Evolutionary conservation across 2,797 vertebrate species (phyloP).

Genomic region (Thaleichthys pacificus): DNA sequence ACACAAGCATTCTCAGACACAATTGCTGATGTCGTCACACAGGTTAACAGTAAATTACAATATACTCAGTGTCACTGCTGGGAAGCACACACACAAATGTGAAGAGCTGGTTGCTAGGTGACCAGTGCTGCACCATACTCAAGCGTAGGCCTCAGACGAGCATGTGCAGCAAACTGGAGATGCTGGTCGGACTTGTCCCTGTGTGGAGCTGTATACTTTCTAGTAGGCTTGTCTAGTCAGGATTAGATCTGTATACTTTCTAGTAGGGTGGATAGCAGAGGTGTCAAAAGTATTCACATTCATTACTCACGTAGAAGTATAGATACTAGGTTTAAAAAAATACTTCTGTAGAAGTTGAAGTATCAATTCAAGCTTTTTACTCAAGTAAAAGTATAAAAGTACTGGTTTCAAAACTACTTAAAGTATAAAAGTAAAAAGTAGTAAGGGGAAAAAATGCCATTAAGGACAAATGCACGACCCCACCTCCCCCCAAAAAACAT

Average conservation of each 20-base stretch:
- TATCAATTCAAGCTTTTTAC: no score
- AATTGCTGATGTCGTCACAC: conserved; percentile 1
- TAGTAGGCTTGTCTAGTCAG: neutral
- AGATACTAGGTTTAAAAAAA: no score
- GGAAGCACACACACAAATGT: conserved; percentile 35
- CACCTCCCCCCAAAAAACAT: no score
- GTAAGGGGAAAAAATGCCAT: no score
- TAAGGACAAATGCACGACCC: no score
- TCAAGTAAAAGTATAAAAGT: no score
- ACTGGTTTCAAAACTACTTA: no score
- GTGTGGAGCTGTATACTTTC: neutral
- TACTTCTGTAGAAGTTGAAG: no score
- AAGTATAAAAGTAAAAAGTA: no score
- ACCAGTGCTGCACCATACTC: conserved; percentile 44
- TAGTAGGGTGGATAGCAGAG: no score
- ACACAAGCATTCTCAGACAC: neutral
- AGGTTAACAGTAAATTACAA: neutral
- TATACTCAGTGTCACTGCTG: neutral
- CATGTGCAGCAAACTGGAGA: conserved; percentile 2
- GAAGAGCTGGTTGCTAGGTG: conserved; percentile 51
- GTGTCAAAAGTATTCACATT: no score
- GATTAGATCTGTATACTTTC: neutral
- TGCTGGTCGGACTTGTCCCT: neutral
- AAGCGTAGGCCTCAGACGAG: neutral
- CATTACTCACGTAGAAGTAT: no score